A percentile compares a stretch with the other conserved stretches of the same genome.
Conservation (phyloP, 2,113 vertebrate genomes). For the Amazona guildingii region DNA sequence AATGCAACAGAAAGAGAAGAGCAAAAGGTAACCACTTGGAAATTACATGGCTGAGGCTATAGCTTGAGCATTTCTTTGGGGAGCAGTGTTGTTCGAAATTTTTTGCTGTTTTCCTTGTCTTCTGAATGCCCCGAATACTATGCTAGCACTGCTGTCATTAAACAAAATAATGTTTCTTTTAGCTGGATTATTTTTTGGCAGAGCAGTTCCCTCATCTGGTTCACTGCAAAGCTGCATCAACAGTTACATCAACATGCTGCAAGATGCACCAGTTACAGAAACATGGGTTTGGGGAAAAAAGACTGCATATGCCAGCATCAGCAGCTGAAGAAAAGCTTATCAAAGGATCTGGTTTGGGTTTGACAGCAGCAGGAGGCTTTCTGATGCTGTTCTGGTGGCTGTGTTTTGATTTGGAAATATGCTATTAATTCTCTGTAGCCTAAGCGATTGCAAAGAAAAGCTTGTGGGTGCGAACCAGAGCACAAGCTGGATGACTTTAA, state of each 20-base stretch:
- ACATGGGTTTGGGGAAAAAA: not conserved
- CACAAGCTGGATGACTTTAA: not conserved
- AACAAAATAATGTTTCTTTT: not conserved
- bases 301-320: not conserved
- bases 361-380: not conserved
- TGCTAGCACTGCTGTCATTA: not conserved
- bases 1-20: conserved; percentile 91
- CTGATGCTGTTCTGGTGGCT: not conserved
- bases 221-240: not conserved
- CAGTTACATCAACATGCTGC: not conserved
- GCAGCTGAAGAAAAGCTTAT: not conserved
- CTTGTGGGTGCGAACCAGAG: not conserved
- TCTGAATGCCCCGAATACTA: not conserved
- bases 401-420: not conserved
- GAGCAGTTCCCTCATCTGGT: not conserved
- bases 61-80: not conserved
- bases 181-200: not conserved
- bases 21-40: conserved; percentile 83
- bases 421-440: not conserved
- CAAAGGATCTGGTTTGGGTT: not conserved
- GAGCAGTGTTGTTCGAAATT: not conserved
- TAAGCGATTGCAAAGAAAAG: not conserved
- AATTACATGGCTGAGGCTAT: not conserved
- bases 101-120: not conserved
- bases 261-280: not conserved